A percentile compares a stretch with the other conserved stretches of the same genome.
phyloP scores from a whole-genome alignment of 2,113 vertebrate genomes.

The Chunga burmeisteri region DNA sequence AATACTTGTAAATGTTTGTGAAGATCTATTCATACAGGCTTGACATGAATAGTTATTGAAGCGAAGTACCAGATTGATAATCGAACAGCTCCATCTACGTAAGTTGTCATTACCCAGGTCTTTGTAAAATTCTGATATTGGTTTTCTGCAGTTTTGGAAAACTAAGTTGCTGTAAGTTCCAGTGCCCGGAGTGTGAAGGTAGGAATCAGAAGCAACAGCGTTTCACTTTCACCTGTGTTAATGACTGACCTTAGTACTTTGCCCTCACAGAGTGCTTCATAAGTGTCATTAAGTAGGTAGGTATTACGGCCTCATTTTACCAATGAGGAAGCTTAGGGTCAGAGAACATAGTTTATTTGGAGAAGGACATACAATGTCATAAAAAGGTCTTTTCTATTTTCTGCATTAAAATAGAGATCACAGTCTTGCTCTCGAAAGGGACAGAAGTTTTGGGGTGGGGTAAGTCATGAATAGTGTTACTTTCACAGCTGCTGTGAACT shows the following conservation, averaged over 20 bases:
- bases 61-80: neutral
- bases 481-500: neutral
- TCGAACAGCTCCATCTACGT: accelerated
- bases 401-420: neutral
- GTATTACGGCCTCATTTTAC: neutral
- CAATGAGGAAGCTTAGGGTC: neutral
- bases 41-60: neutral
- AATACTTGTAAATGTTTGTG: neutral
- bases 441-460: neutral
- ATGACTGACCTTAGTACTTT: neutral
- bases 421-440: neutral
- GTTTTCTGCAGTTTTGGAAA: neutral
- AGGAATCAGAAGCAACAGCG: neutral
- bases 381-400: neutral
- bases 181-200: neutral
- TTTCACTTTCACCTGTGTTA: neutral
- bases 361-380: neutral
- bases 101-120: neutral
- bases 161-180: neutral
- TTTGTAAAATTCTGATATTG: neutral
- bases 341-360: neutral
- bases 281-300: neutral
- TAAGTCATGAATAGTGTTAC: neutral
- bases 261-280: neutral
- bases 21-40: neutral